These are phyloP conservation scores for Myrmecophaga tridactyla DNA, from an alignment of 2,113 vertebrate species.

Conservation along the genomic window DNA sequence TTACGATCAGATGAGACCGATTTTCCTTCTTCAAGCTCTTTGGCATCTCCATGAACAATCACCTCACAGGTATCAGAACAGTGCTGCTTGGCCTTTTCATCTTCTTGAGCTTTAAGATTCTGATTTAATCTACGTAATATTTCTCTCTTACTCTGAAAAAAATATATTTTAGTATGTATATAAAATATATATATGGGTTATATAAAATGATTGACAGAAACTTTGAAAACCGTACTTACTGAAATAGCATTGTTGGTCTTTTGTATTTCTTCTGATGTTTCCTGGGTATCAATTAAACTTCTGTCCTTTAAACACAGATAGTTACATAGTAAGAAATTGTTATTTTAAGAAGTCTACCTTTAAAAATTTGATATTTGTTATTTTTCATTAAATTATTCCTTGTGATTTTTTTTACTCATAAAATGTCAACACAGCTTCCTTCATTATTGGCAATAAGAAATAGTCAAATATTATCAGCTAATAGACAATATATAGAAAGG, in stretches of 20 bases:
- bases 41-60: conserved; percentile 66
- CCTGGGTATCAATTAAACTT: conserved; percentile 72
- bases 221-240: conserved; percentile 77
- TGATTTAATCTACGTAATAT: conserved; percentile 95
- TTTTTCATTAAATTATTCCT: conserved; percentile 34
- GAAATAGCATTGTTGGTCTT: conserved; percentile 80
- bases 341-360: conserved; percentile 44
- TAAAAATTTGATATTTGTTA: neutral
- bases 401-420: conserved; percentile 29
- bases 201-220: conserved; percentile 35
- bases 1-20: conserved; percentile 87
- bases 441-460: conserved; percentile 20
- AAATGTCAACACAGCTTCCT: conserved; percentile 33
- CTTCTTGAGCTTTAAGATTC: conserved; percentile 90
- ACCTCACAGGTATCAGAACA: conserved; percentile 52
- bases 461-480: conserved; percentile 33
- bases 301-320: conserved; percentile 78
- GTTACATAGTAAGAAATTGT: conserved; percentile 47
- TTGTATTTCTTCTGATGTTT: conserved; percentile 78
- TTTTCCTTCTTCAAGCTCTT: conserved; percentile 79
- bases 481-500: neutral
- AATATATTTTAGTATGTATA: conserved; percentile 23
- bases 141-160: conserved; percentile 91
- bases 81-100: conserved; percentile 73
- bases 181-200: conserved; percentile 41